Evolutionary conservation across 2,113 vertebrate species (phyloP).

Genomic region (Tor tambroides): DNA sequence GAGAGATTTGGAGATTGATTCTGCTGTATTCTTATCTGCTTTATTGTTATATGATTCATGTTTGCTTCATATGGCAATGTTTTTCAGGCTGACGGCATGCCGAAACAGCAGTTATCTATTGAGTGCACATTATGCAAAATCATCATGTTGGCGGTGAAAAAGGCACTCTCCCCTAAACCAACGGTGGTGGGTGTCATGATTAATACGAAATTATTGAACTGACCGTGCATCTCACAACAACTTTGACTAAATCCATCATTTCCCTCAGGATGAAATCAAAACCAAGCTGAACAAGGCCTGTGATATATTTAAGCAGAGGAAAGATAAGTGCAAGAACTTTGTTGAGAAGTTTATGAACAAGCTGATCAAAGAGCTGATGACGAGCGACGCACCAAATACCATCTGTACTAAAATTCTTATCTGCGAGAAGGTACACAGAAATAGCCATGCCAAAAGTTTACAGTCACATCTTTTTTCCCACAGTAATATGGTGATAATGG

Average conservation of each 20-base stretch:
- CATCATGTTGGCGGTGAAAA: constrained; percentile 14
- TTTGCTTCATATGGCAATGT: neutral
- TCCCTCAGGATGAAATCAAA: constrained; percentile 40
- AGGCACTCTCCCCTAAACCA: accelerated
- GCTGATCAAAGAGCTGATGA: constrained; percentile 58
- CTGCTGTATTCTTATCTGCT: too few relatives aligned
- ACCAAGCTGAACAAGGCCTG: constrained; percentile 41
- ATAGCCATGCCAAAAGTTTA: neutral
- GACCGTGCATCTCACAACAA: constrained; percentile 18
- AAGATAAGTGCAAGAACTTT: constrained; percentile 47
- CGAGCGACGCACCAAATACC: constrained; percentile 57
- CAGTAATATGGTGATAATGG: neutral
- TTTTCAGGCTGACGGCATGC: neutral
- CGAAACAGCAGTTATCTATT: neutral
- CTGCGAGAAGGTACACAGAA: constrained; percentile 65
- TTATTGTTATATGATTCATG: too few relatives aligned
- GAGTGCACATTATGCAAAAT: neutral
- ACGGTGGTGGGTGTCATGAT: neutral
- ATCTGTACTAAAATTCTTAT: constrained; percentile 60
- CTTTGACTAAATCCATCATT: neutral
- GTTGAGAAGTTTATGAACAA: neutral
- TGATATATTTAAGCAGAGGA: constrained; percentile 42
- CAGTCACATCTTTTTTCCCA: too few relatives aligned
- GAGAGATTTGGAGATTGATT: too few relatives aligned
- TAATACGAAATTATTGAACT: neutral